Conservation (phyloP, 2,113 vertebrate species). For the Nothobranchius kuhntae region DNA sequence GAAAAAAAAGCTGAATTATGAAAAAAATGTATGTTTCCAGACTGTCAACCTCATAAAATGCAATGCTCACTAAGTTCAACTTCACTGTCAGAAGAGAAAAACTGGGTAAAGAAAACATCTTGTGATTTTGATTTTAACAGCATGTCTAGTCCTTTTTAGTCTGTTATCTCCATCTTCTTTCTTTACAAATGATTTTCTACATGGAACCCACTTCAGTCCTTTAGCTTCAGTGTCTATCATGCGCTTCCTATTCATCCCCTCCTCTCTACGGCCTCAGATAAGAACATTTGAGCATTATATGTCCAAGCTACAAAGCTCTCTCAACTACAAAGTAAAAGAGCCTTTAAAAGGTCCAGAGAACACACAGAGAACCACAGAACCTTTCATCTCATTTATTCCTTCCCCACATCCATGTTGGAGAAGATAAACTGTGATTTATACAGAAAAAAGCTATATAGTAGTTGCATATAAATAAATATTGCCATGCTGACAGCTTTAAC, state of each 20-base stretch:
- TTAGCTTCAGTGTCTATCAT: constrained; percentile 36
- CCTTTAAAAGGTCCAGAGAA: constrained; percentile 46
- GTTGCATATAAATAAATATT: too few species aligned
- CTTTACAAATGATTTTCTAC: constrained; percentile 39
- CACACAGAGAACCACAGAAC: constrained; percentile 3
- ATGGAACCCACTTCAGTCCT: constrained; percentile 42
- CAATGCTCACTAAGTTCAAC: constrained; percentile 29
- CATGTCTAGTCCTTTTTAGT: neutral
- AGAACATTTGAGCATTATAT: constrained; percentile 61
- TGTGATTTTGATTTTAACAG: constrained; percentile 21
- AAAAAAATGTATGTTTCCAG: neutral
- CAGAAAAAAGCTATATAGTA: neutral
- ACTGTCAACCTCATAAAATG: constrained; percentile 27
- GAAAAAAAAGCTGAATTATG: constrained; percentile 41
- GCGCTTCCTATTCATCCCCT: constrained; percentile 37
- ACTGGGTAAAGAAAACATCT: neutral
- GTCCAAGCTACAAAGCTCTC: constrained; percentile 57
- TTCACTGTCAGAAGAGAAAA: neutral
- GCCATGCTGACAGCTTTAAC: constrained; percentile 18
- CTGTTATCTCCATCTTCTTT: neutral
- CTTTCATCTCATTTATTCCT: constrained; percentile 52
- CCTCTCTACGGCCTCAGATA: constrained; percentile 40
- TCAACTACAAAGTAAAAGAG: constrained; percentile 56
- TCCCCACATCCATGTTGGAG: constrained; percentile 1
- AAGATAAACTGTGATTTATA: constrained; percentile 2